Evolutionary conservation across 2,888 invertebrate genomes (phyloP), one percentile per base, ranked within the genome.

Genomic region (Palloptera scutellata): DNA sequence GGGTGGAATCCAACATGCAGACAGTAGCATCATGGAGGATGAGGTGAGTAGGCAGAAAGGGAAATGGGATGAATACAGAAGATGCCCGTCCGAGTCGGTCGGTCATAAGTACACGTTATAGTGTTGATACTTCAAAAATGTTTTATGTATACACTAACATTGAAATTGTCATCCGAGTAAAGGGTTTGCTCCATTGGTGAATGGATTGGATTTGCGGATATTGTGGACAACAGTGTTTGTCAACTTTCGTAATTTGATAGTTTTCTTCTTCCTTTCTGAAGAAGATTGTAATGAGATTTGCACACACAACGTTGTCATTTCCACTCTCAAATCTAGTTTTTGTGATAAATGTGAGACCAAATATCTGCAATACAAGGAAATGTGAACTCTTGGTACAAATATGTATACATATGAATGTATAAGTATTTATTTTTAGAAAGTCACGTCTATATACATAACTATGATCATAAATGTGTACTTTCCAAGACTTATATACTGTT

Each of bases 21-120:
- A 84, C 72, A 84, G 83, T 72, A 84, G 82, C 74, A 79, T 84
- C 64, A 82, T 83, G 81, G 83, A 85, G 67, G 84, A 85, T 74
- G 84, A 85, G 83, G 85, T 85, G 76, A 79, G 78, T 76, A 51
- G 40, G 30, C 8, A 48, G 48, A 48, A 48, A 48, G 15, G 15
- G 15, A 48, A 48, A 48, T 48, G 48, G 15, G 15, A 48, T 12
- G 8, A 48, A 48, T 12, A 48, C 2, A 48, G 48, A 48, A n/a
- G 20, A 17, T 60, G 15, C 1, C 53, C 12, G 11, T 17, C 17
- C 13, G 53, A 30, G 51, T n/a, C 4, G 15, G 13, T 48, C 51
- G 51, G 51, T 48, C 51, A 48, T 13, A 13, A 48, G 51, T 13
- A 48, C 13, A 42, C 45, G 17, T 17, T 62, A 41, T 41, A 13